Evolutionary conservation across 1,140 invertebrate genomes (phyloP).

Genomic region (Cotesia chilonis): DNA sequence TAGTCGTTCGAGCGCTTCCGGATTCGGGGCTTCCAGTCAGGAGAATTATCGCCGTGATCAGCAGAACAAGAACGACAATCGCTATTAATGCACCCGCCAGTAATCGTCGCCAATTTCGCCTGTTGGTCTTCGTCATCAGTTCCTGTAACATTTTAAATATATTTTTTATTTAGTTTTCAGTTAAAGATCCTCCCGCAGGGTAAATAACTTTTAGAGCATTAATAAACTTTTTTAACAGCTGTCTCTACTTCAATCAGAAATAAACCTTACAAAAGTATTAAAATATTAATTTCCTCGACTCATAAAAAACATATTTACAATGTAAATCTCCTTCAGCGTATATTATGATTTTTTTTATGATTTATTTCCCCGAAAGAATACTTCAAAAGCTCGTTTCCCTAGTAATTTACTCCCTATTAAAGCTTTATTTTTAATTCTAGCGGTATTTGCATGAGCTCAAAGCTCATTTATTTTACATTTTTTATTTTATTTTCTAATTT

Average conservation of each 20-base stretch:
- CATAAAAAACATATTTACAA: too few relatives aligned
- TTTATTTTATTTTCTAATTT: too few relatives aligned
- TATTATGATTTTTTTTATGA: too few relatives aligned
- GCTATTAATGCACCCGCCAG: conserved; percentile 52
- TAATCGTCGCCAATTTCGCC: conserved; percentile 59
- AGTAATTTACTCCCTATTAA: neutral
- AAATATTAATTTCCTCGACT: too few relatives aligned
- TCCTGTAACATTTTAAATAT: conserved; percentile 54
- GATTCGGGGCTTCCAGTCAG: conserved; percentile 52
- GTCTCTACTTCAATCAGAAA: neutral
- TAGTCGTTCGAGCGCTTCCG: conserved; percentile 41
- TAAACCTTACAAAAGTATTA: too few relatives aligned
- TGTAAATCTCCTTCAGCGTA: too few relatives aligned
- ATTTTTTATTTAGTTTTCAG: conserved; percentile 9
- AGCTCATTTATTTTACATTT: too few relatives aligned
- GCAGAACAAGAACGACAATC: conserved; percentile 52
- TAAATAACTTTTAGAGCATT: too few relatives aligned
- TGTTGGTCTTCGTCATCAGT: conserved; percentile 62
- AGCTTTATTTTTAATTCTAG: neutral
- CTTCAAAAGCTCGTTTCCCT: too few relatives aligned
- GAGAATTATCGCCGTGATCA: conserved; percentile 57
- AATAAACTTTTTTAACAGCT: too few relatives aligned
- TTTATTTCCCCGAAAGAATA: too few relatives aligned
- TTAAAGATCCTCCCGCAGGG: neutral
- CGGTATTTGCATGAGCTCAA: too few relatives aligned